phyloP scores from a whole-genome alignment of 2,888 invertebrate species.

The Apotomis turbidana region DNA sequence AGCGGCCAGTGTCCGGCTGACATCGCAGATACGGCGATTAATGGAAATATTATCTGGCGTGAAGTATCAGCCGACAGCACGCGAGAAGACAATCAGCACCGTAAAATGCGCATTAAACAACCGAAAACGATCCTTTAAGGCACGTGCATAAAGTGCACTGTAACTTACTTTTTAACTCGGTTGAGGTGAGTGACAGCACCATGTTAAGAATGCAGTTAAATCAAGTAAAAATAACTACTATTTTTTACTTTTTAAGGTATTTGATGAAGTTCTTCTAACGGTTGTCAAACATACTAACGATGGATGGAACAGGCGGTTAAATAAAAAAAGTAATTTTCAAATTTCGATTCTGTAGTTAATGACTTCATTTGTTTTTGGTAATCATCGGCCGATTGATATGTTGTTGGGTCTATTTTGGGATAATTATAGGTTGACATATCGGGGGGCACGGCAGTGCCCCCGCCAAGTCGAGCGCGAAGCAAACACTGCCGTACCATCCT shows the following conservation, averaged over 20 bases:
- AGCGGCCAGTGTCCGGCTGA: constrained; percentile 45
- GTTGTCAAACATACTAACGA: constrained; percentile 34
- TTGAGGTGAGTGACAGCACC: too few relatives aligned
- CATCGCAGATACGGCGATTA: constrained; percentile 58
- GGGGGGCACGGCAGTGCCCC: too few relatives aligned
- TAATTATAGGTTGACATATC: neutral
- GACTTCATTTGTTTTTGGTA: constrained; percentile 26
- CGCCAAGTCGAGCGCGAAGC: too few relatives aligned
- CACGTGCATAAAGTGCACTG: neutral
- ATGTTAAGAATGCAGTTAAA: neutral
- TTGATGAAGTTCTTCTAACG: neutral
- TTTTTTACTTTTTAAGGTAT: too few relatives aligned
- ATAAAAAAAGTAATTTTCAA: constrained; percentile 38
- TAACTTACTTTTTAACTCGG: constrained; percentile 2
- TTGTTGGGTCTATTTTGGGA: constrained; percentile 6
- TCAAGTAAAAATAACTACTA: neutral
- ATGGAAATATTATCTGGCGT: constrained; percentile 61
- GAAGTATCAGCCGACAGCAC: constrained; percentile 53
- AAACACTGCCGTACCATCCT: too few relatives aligned
- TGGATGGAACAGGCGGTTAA: constrained; percentile 32
- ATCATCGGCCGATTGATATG: constrained; percentile 24
- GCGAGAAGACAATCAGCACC: constrained; percentile 56
- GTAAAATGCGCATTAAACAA: constrained; percentile 6
- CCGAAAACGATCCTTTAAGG: constrained; percentile 3
- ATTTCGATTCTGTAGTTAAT: constrained; percentile 25